Evolutionary conservation across 1,140 invertebrate genomes (phyloP).

Genomic region (Pogonomyrmex barbatus): DNA sequence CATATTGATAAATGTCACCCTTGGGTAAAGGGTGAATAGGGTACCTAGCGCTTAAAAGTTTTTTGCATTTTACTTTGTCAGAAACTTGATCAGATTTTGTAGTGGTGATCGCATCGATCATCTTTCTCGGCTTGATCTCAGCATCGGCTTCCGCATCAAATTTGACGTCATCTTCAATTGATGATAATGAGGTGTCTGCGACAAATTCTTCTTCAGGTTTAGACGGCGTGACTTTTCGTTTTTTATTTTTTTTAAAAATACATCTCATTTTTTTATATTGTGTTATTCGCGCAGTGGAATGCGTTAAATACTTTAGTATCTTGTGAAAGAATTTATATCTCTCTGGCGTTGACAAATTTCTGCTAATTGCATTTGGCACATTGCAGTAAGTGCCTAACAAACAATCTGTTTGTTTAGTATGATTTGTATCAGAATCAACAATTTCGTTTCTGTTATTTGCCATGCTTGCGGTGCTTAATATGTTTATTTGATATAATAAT

Average conservation of each 20-base stretch:
- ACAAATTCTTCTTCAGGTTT: not conserved
- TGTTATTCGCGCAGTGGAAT: not conserved
- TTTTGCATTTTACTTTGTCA: not conserved
- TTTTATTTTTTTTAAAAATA: too few species aligned
- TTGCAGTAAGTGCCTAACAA: not conserved
- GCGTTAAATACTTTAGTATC: not conserved
- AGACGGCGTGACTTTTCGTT: not conserved
- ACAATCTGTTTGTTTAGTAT: not conserved
- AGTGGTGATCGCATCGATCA: not conserved
- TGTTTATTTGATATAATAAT: not conserved
- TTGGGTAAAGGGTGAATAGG: not conserved
- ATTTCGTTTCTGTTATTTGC: not conserved
- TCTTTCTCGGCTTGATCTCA: not conserved
- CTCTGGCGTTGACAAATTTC: not conserved
- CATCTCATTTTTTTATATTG: not conserved
- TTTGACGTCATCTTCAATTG: not conserved
- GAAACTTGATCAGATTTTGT: not conserved
- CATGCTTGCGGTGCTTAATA: conserved; percentile 2
- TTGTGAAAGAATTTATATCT: not conserved
- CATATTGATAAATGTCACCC: not conserved
- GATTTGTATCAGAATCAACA: not conserved
- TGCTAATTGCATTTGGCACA: not conserved
- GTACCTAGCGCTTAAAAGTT: not conserved
- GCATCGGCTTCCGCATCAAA: too few species aligned
- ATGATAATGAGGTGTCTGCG: not conserved